Percentiles rank a stretch among this genome's conserved stretches.
These are phyloP conservation scores for Malacosoma neustria DNA, from an alignment of 2,888 invertebrate species.

Conservation along the genomic window DNA sequence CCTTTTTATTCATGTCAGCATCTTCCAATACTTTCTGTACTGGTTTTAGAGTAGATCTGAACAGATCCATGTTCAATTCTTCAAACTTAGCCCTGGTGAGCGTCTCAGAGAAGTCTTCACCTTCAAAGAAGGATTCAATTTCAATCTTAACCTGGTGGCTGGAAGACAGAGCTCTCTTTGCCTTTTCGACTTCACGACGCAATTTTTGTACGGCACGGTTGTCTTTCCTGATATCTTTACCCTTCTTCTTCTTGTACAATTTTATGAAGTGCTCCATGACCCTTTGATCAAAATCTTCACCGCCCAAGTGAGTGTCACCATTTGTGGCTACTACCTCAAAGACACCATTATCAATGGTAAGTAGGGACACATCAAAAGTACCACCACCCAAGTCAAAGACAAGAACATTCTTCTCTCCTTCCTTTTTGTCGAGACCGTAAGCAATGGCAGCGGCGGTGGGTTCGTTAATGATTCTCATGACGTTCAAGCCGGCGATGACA, in stretches of 20 bases:
- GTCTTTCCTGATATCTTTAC: constrained; percentile 96
- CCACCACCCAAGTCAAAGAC: constrained; percentile 99
- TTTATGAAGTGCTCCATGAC: constrained; percentile 99
- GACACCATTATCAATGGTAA: constrained; percentile 99
- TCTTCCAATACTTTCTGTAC: constrained; percentile 97
- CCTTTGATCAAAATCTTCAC: constrained; percentile 98
- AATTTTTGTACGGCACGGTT: constrained; percentile 96
- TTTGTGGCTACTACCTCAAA: constrained; percentile 96
- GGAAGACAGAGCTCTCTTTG: constrained; percentile 95
- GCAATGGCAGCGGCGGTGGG: constrained; percentile 98
- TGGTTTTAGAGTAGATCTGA: constrained; percentile 94
- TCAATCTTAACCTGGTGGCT: constrained; percentile 98
- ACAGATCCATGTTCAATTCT: constrained; percentile 95
- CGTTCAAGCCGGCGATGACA: constrained; percentile 92
- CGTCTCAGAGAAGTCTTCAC: constrained; percentile 98
- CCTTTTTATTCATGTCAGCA: constrained; percentile 98
- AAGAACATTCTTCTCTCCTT: constrained; percentile 97
- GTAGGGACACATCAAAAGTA: constrained; percentile 98
- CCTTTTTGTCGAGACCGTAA: constrained; percentile 96
- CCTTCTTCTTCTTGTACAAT: constrained; percentile 98
- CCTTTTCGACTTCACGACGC: constrained; percentile 97
- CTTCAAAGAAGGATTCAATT: constrained; percentile 98
- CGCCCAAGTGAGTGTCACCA: constrained; percentile 98
- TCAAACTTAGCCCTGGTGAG: constrained; percentile 99
- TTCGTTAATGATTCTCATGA: constrained; percentile 98